Percentiles rank a stretch among this genome's conserved stretches.
phyloP scores from a whole-genome alignment of 2,888 invertebrate species.

The Rhorus exstirpatorius region DNA sequence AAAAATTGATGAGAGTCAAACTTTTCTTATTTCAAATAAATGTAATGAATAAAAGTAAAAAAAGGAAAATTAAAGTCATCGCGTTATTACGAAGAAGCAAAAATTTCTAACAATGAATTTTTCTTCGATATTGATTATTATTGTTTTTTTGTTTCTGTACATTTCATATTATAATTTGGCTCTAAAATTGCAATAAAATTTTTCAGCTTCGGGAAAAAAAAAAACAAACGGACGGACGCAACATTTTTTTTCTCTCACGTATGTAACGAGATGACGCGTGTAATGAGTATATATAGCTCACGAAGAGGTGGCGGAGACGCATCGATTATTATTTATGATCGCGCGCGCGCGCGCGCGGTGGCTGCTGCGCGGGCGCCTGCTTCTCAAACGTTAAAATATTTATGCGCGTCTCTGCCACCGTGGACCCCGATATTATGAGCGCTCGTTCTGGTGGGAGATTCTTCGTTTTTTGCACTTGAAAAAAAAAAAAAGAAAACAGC shows the following conservation, averaged over 20 bases:
- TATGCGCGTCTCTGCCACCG: constrained; percentile 55
- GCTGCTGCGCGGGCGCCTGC: too few relatives aligned
- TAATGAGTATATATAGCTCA: neutral
- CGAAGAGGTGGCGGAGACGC: constrained; percentile 18
- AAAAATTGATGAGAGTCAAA: constrained; percentile 6
- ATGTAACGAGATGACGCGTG: neutral
- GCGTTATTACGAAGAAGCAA: too few relatives aligned
- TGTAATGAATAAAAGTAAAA: neutral
- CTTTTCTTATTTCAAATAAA: neutral
- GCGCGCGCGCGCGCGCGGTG: too few relatives aligned
- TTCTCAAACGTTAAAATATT: constrained; percentile 60
- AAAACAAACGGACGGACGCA: neutral
- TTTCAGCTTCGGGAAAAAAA: neutral
- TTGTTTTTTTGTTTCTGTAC: neutral
- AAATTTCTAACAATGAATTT: too few relatives aligned
- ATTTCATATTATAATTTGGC: too few relatives aligned
- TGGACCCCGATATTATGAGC: neutral
- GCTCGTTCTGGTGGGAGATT: constrained; percentile 39
- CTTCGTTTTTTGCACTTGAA: neutral
- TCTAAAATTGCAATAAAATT: constrained; percentile 26
- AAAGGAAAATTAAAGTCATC: neutral
- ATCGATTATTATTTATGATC: constrained; percentile 61
- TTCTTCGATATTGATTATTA: neutral
- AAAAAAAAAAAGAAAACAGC: neutral
- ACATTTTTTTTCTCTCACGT: neutral